Conservation (phyloP, 1,140 invertebrate species). For the Cotesia vestalis region DNA sequence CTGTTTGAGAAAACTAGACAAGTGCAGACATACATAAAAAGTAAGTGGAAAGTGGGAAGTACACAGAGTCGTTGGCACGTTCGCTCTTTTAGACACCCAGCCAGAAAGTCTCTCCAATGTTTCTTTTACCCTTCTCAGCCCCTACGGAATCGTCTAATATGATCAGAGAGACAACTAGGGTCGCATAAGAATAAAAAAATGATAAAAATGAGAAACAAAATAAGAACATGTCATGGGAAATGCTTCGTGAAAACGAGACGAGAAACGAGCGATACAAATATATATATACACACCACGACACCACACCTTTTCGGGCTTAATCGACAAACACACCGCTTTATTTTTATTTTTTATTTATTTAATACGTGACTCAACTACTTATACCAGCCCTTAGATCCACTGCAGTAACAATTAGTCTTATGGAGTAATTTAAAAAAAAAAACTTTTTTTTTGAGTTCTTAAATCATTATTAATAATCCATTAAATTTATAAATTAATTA, state of each 20-base stretch:
- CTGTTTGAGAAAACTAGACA: neutral
- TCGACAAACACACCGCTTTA: constrained; percentile 32
- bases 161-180: constrained; percentile 19
- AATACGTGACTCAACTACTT: neutral
- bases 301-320: constrained; percentile 26
- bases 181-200: constrained; percentile 12
- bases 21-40: neutral
- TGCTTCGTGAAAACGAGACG: constrained; percentile 2
- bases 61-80: constrained; percentile 24
- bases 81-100: neutral
- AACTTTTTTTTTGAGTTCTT: too few relatives aligned
- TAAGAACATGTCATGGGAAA: neutral
- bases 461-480: too few relatives aligned
- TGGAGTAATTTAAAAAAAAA: neutral
- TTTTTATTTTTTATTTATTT: constrained; percentile 25
- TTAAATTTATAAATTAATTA: too few relatives aligned
- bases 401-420: neutral
- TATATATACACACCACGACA: too few relatives aligned
- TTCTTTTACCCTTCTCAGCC: constrained; percentile 18
- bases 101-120: constrained; percentile 27
- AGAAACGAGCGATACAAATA: too few relatives aligned
- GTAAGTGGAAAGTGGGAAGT: neutral
- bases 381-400: neutral
- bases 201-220: constrained; percentile 7
- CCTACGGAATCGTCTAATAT: constrained; percentile 34